These are phyloP conservation scores for Chamaetylas fuelleborni DNA, from an alignment of 2,113 vertebrate species.

Conservation along the genomic window DNA sequence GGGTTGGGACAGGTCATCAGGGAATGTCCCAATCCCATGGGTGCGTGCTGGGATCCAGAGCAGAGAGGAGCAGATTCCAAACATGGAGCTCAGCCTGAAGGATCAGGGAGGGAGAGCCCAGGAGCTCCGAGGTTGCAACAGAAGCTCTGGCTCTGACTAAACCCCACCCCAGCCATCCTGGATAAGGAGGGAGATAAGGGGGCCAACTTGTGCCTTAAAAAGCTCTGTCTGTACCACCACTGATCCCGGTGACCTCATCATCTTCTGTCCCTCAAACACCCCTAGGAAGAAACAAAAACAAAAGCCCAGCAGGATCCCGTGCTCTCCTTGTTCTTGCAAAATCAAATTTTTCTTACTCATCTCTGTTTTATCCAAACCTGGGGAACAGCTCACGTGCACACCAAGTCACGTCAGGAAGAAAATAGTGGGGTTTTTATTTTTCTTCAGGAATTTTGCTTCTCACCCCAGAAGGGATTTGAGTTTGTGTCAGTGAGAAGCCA, in stretches of 20 bases:
- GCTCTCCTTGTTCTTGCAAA: neutral
- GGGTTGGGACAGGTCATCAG: accelerated
- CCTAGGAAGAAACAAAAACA: neutral
- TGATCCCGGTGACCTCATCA: neutral
- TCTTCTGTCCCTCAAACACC: neutral
- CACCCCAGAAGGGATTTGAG: neutral
- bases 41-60: neutral
- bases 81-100: accelerated
- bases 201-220: neutral
- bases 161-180: neutral
- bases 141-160: neutral
- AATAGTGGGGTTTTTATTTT: accelerated
- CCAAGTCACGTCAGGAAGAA: neutral
- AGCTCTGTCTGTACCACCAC: neutral
- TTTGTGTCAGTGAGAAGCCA: neutral
- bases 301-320: neutral
- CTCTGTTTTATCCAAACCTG: neutral
- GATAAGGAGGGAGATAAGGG: neutral
- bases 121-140: neutral
- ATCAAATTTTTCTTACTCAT: neutral
- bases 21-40: accelerated
- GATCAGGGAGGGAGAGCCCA: neutral
- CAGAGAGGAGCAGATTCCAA: accelerated
- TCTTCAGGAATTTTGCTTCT: neutral
- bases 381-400: accelerated